A percentile compares a stretch with the other conserved stretches of the same genome.
Conservation (phyloP, 2,888 invertebrate genomes). For the Halictus ligatus region DNA sequence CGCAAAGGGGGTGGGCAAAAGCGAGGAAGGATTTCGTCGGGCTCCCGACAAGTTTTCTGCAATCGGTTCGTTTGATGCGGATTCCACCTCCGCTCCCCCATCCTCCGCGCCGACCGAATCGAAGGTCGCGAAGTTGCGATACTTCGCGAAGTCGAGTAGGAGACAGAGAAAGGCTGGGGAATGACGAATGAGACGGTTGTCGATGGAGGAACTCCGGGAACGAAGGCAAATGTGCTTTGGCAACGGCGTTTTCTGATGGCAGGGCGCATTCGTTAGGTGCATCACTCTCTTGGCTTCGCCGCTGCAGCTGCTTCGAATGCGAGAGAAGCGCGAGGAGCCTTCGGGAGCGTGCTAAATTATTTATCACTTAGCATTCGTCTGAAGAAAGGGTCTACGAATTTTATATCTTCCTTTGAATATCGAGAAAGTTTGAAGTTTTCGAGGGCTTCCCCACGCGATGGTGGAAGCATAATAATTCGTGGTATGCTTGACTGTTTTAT, state of each 20-base stretch:
- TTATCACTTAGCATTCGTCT: neutral
- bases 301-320: neutral
- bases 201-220: constrained; percentile 19
- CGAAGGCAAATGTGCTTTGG: constrained; percentile 6
- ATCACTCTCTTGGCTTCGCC: neutral
- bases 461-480: neutral
- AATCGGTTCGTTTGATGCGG: constrained; percentile 78
- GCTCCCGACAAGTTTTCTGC: constrained; percentile 74
- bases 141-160: constrained; percentile 54
- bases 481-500: neutral
- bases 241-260: constrained; percentile 6
- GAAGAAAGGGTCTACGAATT: neutral
- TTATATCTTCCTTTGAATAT: neutral
- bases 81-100: constrained; percentile 65
- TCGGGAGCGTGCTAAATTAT: neutral
- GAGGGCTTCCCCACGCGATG: neutral
- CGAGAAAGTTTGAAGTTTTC: neutral
- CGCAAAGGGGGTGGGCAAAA: constrained; percentile 17
- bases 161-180: constrained; percentile 32
- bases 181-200: constrained; percentile 3
- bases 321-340: neutral
- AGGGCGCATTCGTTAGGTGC: neutral
- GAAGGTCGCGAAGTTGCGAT: constrained; percentile 74
- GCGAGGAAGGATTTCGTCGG: constrained; percentile 56
- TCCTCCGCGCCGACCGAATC: constrained; percentile 66